Base-by-base conservation (phyloP, 2,797 vertebrate genomes). In the Enteromius fasciolatus region DNA sequence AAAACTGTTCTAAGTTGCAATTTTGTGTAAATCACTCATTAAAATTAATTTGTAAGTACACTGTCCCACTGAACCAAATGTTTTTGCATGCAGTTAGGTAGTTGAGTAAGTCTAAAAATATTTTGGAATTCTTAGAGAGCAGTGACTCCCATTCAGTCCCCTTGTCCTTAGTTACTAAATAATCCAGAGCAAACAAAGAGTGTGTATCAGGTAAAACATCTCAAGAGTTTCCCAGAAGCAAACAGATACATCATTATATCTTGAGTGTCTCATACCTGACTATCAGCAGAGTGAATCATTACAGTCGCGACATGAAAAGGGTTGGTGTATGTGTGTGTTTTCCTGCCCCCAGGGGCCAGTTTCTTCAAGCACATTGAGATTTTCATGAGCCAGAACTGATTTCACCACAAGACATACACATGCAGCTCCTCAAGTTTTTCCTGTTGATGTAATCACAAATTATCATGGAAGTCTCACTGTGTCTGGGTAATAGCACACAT, bases 331-430 rank as follows among this genome's bases (percentile, higher is more conserved):
- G 9, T 88, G 87, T 90, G 41, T 63, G 25, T 92, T 90, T 92
- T 85, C 78, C 72, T 87, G 85, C 83, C 92, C 83, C 81, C 36
- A 3, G 90, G 90, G 87, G 79, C 54, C 82, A 59, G 36, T 69
- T 91, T 91, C 90, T 84, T 90, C 85, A 81, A 80, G 89, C 85
- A 83, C 90, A 92, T 92, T 92, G 87, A 87, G 89, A 86, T 84
- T 84, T 89, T 85, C 86, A 88, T 92, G 91, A 93, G 84, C 91
- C 93, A 93, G 86, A 87, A 89, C 89, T 84, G 89, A 90, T 87
- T 91, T 63, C 50, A 57, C 41, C 44, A 79, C 59, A 84, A 64
- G 28, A 76, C 3, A 41, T 10, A 59, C 59, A 44, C 50, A 44
- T 12, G 41, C 11, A 67, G 31, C 25, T 46, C n/a, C 48, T 83